Base-by-base conservation (phyloP, 2,113 vertebrate species). In the Scalopus aquaticus region DNA sequence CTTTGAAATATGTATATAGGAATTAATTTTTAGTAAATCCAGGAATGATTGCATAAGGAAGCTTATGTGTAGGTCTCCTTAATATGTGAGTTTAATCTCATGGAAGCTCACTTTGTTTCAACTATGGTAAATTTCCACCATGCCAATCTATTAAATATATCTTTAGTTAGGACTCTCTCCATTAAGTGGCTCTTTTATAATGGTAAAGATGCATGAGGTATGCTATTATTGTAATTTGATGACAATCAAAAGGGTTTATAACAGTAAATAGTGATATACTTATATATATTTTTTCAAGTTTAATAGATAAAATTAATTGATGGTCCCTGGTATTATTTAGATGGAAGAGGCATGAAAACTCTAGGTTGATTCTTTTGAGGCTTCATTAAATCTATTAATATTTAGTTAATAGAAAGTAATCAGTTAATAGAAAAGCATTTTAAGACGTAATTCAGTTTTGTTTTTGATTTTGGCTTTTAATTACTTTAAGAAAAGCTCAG, bases 261-360 rank as follows among this genome's bases (percentile, higher is more conserved):
- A 62, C 37, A 81, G 60, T 90, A 86, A 88, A 62, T 8, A 70
- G 0, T 2, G 0, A 13, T 16, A 91, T 82, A 30, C 70, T 88
- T 58, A 77, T 90, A 72, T 42, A 49, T 49, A 49, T 49, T 10
- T 77, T 82, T 96, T 93, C 28, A 80, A 83, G 39, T 93, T 96
- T 91, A 88, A 77, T 74, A 94, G 67, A 70, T 93, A 54, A 81
- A 80, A 62, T 90, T 67, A 70, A 96, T 51, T 93, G 56, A 70
- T 86, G 88, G 74, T 81, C 69, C 70, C 39, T 54, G 70, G 81
- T 88, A 3, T 35, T 86, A 26, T 92, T 77, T 82, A 82, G 67
- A 81, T 28, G 35, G 51, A 73, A 58, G 88, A 96, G 70, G 19
- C 32, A 58, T 46, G 73, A 56, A 90, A 93, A 88, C 51, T n/a